These are phyloP conservation scores for Paracyprichromis sp. DNA, from an alignment of 2,113 vertebrate genomes.

Conservation along the genomic window DNA sequence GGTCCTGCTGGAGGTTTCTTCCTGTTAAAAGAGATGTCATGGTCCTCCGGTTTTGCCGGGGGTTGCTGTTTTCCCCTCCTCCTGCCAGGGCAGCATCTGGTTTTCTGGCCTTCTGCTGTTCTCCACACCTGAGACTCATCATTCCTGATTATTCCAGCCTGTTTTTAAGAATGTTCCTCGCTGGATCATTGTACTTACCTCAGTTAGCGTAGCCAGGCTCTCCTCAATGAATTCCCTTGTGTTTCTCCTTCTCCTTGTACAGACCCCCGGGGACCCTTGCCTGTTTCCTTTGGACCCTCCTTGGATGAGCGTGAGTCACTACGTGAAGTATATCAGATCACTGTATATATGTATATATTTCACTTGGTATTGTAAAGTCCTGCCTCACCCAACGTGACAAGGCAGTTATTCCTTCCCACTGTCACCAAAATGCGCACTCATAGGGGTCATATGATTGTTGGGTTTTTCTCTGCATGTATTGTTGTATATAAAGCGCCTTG, in stretches of 20 bases:
- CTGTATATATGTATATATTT: not conserved
- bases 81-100: not conserved
- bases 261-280: not conserved
- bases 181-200: not conserved
- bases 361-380: not conserved
- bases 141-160: not conserved
- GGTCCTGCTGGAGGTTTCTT: not conserved
- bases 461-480: not conserved
- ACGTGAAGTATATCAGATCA: not conserved
- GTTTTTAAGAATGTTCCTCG: not conserved
- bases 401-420: not conserved
- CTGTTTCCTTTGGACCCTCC: not conserved
- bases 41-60: accelerated
- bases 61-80: not conserved
- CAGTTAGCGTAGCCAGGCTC: not conserved
- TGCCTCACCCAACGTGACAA: not conserved
- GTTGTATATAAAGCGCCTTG: accelerated
- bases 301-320: not conserved
- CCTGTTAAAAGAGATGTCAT: not conserved
- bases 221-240: not conserved
- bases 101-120: not conserved
- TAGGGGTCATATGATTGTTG: not conserved
- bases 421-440: not conserved
- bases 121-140: not conserved
- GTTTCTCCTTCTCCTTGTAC: not conserved